Percentiles rank a stretch among this genome's conserved stretches.
Conservation (phyloP, 2,888 invertebrate genomes). For the Platycheirus albimanus region DNA sequence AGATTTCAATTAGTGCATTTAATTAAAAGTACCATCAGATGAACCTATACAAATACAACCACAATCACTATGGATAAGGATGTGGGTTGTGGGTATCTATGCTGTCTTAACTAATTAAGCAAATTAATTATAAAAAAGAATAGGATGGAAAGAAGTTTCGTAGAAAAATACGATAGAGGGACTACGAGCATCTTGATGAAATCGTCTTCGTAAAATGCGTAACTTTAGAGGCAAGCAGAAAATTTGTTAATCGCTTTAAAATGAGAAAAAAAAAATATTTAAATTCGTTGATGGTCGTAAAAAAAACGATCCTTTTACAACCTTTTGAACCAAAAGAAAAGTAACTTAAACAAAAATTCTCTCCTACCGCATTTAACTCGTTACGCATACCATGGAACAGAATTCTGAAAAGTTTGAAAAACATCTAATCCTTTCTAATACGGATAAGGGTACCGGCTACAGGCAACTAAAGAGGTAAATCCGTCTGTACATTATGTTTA, state of each 20-base stretch:
- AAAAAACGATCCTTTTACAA: background rate
- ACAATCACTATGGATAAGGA: conserved; percentile 4
- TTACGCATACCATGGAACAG: no score
- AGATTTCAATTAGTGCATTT: conserved; percentile 42
- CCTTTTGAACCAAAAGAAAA: background rate
- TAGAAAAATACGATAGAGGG: background rate
- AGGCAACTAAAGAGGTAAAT: no score
- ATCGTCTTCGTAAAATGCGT: background rate
- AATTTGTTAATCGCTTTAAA: conserved; percentile 13
- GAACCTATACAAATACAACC: background rate
- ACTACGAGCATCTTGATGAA: conserved; percentile 7
- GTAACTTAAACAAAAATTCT: background rate
- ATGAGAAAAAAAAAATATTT: background rate
- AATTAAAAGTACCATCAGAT: conserved; percentile 18
- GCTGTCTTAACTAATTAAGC: conserved; percentile 40
- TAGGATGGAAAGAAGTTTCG: background rate
- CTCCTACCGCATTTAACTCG: background rate
- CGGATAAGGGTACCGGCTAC: no score
- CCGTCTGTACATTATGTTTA: no score
- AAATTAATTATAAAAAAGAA: conserved; percentile 38
- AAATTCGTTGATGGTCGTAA: background rate
- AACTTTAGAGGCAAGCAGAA: background rate
- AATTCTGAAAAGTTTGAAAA: no score
- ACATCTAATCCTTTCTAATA: no score
- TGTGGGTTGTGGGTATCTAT: no score